Base-by-base conservation (phyloP, 2,113 vertebrate species). In the Platysteira castanea region DNA sequence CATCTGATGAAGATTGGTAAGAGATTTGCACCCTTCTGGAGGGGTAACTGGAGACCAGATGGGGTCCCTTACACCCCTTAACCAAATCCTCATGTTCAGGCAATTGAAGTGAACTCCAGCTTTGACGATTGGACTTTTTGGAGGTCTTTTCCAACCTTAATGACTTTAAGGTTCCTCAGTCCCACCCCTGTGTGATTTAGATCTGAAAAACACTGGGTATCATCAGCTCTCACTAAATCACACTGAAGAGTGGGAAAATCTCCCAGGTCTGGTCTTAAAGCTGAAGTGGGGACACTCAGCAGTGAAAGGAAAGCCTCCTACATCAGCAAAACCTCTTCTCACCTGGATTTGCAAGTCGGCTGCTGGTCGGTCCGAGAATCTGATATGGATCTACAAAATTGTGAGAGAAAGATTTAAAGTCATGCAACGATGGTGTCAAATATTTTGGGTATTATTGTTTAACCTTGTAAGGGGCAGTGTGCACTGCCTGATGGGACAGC, bases 341-440 rank as follows among this genome's bases (percentile, higher is more conserved):
- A 99, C 99, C 99, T 99, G 99, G 99, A 94, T 99, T 99, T 91
- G 99, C 98, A 71, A 99, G 98, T 81, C 99, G 98, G 96, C 99
- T 99, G 98, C 99, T 99, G 60, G 99, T 98, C 2, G 99, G 98
- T 59, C 99, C 99, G 83, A 99, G 98, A 95, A 99, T 99, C 98
- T 99, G 99, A 95, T 99, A 99, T 0, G 99, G 99, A 97, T 99
- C 99, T 99, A 93, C 8, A 68, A 79, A 65, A 91, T 78, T 70
- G 73, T 65, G 37, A 87, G 42, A 84, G 71, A 52, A 77, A 93
- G 41, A 74, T 68, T 83, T 69, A 33, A 95, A 93, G 52, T 52
- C 41, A 59, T 11, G 8, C 50, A 80, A 53, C 15, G 76, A 21
- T 2, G 0, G 50, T 15, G 11, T 23, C 7, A 74, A 47, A 14